phyloP scores from a whole-genome alignment of 2,888 invertebrate species.

The Philopedon plagiatum region DNA sequence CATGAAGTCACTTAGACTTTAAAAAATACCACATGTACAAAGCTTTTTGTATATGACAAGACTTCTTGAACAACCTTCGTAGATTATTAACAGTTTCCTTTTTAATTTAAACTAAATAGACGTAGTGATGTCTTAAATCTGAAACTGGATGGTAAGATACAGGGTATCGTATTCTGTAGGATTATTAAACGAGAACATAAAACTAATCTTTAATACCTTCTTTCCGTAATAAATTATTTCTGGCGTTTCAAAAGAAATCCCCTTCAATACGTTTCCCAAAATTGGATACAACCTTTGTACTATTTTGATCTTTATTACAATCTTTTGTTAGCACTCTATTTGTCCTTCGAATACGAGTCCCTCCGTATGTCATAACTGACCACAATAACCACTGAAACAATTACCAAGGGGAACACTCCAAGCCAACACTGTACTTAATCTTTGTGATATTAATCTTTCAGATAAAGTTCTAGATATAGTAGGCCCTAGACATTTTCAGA shows the following conservation, averaged over 20 bases:
- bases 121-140: no score
- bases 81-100: no score
- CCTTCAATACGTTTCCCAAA: not conserved
- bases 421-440: constrained; percentile 10
- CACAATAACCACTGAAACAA: constrained; percentile 17
- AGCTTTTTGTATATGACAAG: no score
- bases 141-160: no score
- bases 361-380: constrained; percentile 5
- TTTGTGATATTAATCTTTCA: constrained; percentile 28
- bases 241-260: not conserved
- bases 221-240: not conserved
- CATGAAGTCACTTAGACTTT: no score
- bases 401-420: constrained; percentile 24
- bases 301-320: not conserved
- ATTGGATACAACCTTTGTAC: not conserved
- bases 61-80: no score
- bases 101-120: no score
- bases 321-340: constrained; percentile 4
- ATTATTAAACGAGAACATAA: not conserved
- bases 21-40: no score
- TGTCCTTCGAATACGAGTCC: constrained; percentile 2
- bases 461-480: constrained; percentile 41
- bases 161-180: no score
- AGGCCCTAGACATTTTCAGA: constrained; percentile 21
- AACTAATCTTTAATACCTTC: not conserved